A percentile compares a stretch with the other conserved stretches of the same genome.
Evolutionary conservation across 1,140 invertebrate genomes (phyloP).

Genomic region (Varroa destructor): DNA sequence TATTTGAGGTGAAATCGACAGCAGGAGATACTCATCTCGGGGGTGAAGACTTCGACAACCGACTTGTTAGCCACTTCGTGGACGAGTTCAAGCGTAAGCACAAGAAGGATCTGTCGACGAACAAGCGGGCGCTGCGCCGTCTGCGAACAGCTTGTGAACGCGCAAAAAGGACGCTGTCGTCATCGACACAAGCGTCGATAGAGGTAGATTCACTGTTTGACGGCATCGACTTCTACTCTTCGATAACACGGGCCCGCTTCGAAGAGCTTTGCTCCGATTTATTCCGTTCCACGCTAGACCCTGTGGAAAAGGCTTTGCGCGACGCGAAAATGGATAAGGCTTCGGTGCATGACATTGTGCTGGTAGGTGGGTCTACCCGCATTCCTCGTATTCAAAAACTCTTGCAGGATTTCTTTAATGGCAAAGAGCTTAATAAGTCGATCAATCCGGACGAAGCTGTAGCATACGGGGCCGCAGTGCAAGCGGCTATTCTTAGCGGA

Average conservation of each 20-base stretch:
- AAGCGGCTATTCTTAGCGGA: constrained; percentile 58
- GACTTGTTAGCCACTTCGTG: constrained; percentile 37
- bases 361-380: constrained; percentile 65
- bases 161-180: constrained; percentile 83
- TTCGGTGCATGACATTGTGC: constrained; percentile 58
- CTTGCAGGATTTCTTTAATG: constrained; percentile 74
- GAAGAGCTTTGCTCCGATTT: constrained; percentile 65
- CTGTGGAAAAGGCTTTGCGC: constrained; percentile 56
- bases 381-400: constrained; percentile 56
- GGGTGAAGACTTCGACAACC: constrained; percentile 38
- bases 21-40: constrained; percentile 88
- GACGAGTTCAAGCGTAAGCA: constrained; percentile 38
- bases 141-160: constrained; percentile 81
- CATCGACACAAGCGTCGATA: constrained; percentile 66
- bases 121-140: constrained; percentile 43
- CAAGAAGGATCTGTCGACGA: constrained; percentile 35
- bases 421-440: constrained; percentile 54
- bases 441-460: constrained; percentile 82
- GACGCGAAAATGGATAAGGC: constrained; percentile 60
- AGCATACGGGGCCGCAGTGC: constrained; percentile 58
- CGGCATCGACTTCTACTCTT: constrained; percentile 88
- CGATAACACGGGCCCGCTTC: constrained; percentile 78
- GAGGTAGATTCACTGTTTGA: constrained; percentile 79
- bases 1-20: constrained; percentile 80
- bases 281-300: constrained; percentile 49